Evolutionary conservation across 2,113 vertebrate species (phyloP).

Genomic region (Ceuthmochares aereus): DNA sequence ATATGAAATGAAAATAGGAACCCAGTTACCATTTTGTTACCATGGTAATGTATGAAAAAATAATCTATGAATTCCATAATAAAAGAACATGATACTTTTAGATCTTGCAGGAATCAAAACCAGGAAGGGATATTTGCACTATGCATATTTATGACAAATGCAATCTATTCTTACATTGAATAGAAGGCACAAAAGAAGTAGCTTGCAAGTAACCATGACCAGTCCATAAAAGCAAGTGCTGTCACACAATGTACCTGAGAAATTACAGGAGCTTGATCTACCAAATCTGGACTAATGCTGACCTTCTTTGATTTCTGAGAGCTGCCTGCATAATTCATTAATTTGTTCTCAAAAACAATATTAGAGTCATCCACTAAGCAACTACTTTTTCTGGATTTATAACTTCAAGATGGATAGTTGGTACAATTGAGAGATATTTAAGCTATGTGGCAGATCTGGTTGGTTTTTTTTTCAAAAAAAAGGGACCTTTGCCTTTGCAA

Average conservation of each 20-base stretch:
- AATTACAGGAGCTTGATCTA: background rate
- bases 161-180: background rate
- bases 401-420: background rate
- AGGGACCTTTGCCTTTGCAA: background rate
- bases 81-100: slow-evolving; percentile 26
- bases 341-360: background rate
- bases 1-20: slow-evolving; percentile 48
- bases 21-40: slow-evolving; percentile 55
- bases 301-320: background rate
- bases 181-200: background rate
- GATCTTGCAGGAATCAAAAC: slow-evolving; percentile 34
- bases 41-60: slow-evolving; percentile 28
- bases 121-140: background rate
- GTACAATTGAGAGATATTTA: background rate
- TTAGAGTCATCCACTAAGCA: background rate
- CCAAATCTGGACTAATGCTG: background rate
- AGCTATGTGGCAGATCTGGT: background rate
- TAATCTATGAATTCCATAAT: slow-evolving; percentile 16
- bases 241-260: background rate
- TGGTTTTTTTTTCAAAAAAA: background rate
- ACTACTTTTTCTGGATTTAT: background rate
- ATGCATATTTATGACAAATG: background rate
- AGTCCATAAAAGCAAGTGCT: background rate
- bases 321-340: background rate
- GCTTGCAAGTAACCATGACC: background rate